Percentiles rank a stretch among this genome's conserved stretches.
These are phyloP conservation scores for Cataglyphis cursor DNA, from an alignment of 2,888 invertebrate species.

Conservation along the genomic window DNA sequence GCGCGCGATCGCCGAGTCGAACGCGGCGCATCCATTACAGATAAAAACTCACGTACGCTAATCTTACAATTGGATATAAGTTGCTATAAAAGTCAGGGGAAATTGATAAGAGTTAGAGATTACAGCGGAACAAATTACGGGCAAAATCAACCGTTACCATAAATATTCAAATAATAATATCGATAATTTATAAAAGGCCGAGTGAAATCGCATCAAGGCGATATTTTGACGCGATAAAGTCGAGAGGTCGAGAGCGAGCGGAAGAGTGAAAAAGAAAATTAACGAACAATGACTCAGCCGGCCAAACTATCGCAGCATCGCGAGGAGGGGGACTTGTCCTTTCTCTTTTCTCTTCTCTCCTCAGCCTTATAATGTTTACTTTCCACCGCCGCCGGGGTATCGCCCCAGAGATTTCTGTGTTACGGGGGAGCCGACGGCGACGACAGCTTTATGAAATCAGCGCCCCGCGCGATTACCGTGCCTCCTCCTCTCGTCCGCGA, in stretches of 20 bases:
- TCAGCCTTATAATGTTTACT: conserved; percentile 76
- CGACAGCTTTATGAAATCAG: conserved; percentile 79
- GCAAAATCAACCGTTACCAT: not conserved
- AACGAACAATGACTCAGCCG: conserved; percentile 63
- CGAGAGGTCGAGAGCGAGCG: conserved; percentile 48
- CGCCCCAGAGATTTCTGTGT: conserved; percentile 60
- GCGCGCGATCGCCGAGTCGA: not conserved
- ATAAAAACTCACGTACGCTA: not conserved
- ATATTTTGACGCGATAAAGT: conserved; percentile 41
- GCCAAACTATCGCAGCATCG: conserved; percentile 52
- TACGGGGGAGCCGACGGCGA: conserved; percentile 64
- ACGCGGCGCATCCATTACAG: conserved; percentile 2
- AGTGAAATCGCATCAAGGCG: conserved; percentile 22
- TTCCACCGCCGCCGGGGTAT: conserved; percentile 36
- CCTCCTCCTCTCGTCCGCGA: conserved; percentile 53
- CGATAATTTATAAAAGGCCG: not conserved
- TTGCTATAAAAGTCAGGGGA: not conserved
- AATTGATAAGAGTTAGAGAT: not conserved
- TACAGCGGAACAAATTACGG: not conserved
- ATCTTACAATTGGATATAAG: not conserved
- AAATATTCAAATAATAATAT: not conserved
- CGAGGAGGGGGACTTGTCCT: conserved; percentile 28
- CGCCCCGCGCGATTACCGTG: conserved; percentile 56
- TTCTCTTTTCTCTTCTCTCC: conserved; percentile 51
- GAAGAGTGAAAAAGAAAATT: conserved; percentile 48